Base-by-base conservation (phyloP, 2,888 invertebrate genomes). In the Miltochrista miniata region DNA sequence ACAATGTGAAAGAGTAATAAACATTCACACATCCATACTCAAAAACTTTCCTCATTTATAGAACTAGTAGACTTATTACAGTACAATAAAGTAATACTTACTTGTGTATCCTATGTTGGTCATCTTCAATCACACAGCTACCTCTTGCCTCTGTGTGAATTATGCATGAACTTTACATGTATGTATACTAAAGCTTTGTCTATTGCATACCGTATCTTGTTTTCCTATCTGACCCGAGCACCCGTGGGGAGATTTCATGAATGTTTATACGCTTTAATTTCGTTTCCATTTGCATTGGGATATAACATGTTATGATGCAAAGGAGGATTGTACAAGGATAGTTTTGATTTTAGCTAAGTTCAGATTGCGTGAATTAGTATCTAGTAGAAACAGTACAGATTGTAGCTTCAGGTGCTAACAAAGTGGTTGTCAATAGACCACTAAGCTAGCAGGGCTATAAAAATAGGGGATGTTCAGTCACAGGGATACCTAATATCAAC, bases 261-360 rank as follows among this genome's bases (percentile, higher is more conserved):
- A 70, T 65, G 56, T 53, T 56, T 60, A 70, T 65, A 59, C 60
- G 42, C 53, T 59, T 52, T 64, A 62, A 72, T 61, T 59, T 54
- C 45, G 44, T 41, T 30, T 46, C 42, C 10, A 66, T 70, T 72
- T 60, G 46, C 65, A 70, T 72, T 69, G 65, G 64, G 59, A 70
- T 63, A 48, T 24, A 24, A 24, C 2, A 24, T 24, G 5, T 24
- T 24, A n/a, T n/a, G 18, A 56, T 56, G 53, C 53, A 58, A n/a
- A n/a, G n/a, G n/a, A n/a, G n/a, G n/a, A 55, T 60, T 43, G 24
- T 29, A 3, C 4, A 35, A 7, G 7, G 24, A 13, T 35, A 24
- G 15, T 39, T 39, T 35, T n/a, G 36, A 14, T 14, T 14, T 14
- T 14, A 14, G 13, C 10, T 14, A 9, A 14, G 15, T 36, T 35